Evolutionary conservation across 1,140 invertebrate genomes (phyloP), one percentile per base, ranked within the genome.

Genomic region (Drosophila ercepeae): DNA sequence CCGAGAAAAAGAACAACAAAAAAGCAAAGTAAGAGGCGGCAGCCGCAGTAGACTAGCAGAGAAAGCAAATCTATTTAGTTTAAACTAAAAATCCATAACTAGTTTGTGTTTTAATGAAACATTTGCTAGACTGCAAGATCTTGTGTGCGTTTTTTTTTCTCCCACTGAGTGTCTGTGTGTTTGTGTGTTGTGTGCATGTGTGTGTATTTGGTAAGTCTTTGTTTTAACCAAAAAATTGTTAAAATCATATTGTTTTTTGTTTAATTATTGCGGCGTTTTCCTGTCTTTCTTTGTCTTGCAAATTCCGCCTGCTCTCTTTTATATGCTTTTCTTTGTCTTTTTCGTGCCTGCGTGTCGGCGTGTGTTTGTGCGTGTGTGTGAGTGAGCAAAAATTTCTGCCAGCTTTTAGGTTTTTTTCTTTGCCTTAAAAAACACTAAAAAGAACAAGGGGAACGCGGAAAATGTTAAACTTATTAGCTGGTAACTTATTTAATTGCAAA

Each of bases 281-380:
- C 44, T 67, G 34, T 27, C 32, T 51, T 39, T 74, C 69, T 73
- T 73, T 74, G 48, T 73, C 59, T 73, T 16, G 41, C 59, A 11
- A 32, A 32, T 11, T 32, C 11, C 13, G n/a, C 1, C 36, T 6
- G 13, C 36, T 41, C 55, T 23, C 18, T 25, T 55, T 23, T 27
- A 25, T 64, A 61, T 64, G 45, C 55, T 60, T 44, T 48, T 55
- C 69, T 71, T 63, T 73, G 49, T 72, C 57, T 63, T 72, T 72
- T 72, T 72, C 57, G 68, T 72, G 69, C n/a, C 29, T 42, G 52
- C 50, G 23, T 67, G 29, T 36, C 9, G 46, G 36, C 44, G 36
- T 49, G 16, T 58, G 68, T 69, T 51, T 36, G 27, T 44, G 13
- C 23, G 18, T 23, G 13, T 45, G 57, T 23, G n/a, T 53, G 64